A percentile compares a stretch with the other conserved stretches of the same genome.
Conservation (phyloP, 2,797 vertebrate species). For the Periophthalmus magnuspinnatus region DNA sequence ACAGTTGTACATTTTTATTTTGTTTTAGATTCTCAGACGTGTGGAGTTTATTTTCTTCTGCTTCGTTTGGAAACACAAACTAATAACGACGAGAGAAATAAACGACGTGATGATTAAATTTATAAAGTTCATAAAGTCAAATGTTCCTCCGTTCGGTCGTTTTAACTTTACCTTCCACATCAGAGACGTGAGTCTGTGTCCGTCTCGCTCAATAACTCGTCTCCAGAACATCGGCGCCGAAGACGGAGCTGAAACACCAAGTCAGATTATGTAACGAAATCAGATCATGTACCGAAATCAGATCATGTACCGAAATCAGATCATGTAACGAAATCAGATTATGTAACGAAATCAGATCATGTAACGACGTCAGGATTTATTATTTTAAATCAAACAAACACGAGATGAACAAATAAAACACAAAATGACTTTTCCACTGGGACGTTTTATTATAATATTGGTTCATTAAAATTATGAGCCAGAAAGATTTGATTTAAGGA, state of each 20-base stretch:
- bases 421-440: not conserved
- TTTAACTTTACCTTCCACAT: constrained; percentile 72
- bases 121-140: no score
- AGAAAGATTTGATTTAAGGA: not conserved
- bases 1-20: not conserved
- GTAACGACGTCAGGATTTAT: not conserved
- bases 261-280: no score
- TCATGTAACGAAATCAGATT: no score
- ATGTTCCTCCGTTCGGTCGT: constrained; percentile 26
- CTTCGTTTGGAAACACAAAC: no score
- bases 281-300: not conserved
- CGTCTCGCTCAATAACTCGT: constrained; percentile 26
- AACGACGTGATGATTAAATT: no score
- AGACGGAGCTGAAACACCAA: constrained; percentile 72
- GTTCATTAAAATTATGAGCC: not conserved
- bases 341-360: not conserved
- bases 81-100: constrained; percentile 21
- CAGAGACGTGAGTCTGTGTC: constrained; percentile 51
- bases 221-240: constrained; percentile 69
- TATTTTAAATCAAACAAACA: not conserved
- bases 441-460: not conserved
- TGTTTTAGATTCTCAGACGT: not conserved
- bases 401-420: not conserved
- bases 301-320: not conserved
- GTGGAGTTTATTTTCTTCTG: no score